Evolutionary conservation across 1,140 invertebrate species (phyloP).

Genomic region (Drosophila azteca): DNA sequence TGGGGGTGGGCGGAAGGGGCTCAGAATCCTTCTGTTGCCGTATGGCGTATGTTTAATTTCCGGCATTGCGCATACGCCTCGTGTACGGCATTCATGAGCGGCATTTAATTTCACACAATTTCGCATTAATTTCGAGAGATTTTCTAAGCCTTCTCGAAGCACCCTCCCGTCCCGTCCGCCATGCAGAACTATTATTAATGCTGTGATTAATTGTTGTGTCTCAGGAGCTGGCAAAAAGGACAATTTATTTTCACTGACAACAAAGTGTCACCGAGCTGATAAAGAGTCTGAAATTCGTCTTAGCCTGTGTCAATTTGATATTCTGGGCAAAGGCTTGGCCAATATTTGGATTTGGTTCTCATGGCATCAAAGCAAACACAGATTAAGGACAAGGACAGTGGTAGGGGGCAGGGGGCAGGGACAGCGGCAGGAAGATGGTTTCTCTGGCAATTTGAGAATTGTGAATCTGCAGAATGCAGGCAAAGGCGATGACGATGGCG

Average conservation of each 20-base stretch:
- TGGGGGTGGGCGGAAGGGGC: slow-evolving; percentile 6
- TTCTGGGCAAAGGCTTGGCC: slow-evolving; percentile 39
- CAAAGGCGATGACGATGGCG: background rate
- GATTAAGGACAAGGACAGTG: slow-evolving; percentile 28
- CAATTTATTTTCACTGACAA: slow-evolving; percentile 64
- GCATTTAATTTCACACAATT: slow-evolving; percentile 45
- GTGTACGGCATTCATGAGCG: slow-evolving; percentile 30
- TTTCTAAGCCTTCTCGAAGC: slow-evolving; percentile 28
- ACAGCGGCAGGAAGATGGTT: background rate
- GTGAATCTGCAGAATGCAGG: slow-evolving; percentile 24
- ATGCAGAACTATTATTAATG: slow-evolving; percentile 65
- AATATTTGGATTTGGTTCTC: slow-evolving; percentile 46
- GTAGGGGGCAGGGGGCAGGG: background rate
- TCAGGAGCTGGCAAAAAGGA: slow-evolving; percentile 24
- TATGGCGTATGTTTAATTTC: slow-evolving; percentile 78
- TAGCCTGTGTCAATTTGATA: slow-evolving; percentile 50
- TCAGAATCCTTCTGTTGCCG: slow-evolving; percentile 34
- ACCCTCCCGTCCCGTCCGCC: background rate
- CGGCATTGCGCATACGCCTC: slow-evolving; percentile 70
- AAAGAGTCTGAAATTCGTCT: slow-evolving; percentile 28
- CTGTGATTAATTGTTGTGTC: slow-evolving; percentile 54
- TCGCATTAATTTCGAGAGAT: slow-evolving; percentile 42
- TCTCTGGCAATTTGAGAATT: slow-evolving; percentile 35
- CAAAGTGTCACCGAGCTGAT: slow-evolving; percentile 69
- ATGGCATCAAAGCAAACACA: slow-evolving; percentile 46